Conservation (phyloP, 2,888 invertebrate species). For the Pyrgus malvae region DNA sequence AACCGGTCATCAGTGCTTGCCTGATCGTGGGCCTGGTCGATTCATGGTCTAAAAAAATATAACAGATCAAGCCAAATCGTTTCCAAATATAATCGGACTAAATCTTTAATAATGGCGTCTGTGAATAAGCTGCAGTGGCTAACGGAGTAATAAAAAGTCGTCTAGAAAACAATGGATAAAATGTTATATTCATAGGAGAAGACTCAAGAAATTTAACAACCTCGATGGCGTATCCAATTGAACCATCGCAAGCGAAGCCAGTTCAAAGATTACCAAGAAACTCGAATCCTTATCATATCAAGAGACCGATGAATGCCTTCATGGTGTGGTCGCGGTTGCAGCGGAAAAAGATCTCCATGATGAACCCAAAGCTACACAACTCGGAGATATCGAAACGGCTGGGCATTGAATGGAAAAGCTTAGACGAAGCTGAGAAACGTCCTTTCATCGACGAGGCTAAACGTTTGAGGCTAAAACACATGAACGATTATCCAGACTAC, state of each 20-base stretch:
- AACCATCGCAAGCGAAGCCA: conserved; percentile 49
- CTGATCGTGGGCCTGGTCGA: conserved; percentile 47
- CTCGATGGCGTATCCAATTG: conserved; percentile 62
- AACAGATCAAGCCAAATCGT: conserved; percentile 3
- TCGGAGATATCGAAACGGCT: conserved; percentile 91
- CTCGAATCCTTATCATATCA: conserved; percentile 87
- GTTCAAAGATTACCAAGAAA: conserved; percentile 78
- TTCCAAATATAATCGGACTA: too few species aligned
- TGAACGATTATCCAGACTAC: conserved; percentile 87
- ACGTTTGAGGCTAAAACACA: conserved; percentile 86
- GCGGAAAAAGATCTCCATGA: conserved; percentile 90
- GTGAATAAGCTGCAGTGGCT: background rate
- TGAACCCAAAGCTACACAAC: conserved; percentile 90
- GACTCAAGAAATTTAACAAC: background rate
- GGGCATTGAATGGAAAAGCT: conserved; percentile 92
- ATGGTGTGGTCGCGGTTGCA: conserved; percentile 98
- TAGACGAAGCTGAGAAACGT: conserved; percentile 89
- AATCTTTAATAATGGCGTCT: background rate
- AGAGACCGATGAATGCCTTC: conserved; percentile 98
- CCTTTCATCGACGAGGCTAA: conserved; percentile 96
- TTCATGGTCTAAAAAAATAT: background rate
- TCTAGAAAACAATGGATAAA: too few species aligned
- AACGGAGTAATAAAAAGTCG: too few species aligned
- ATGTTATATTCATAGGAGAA: background rate
- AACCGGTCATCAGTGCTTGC: conserved; percentile 65